A percentile compares a stretch with the other conserved stretches of the same genome.
Evolutionary conservation across 37 sponge, comb jelly and placozoan species (phyloP).

Genomic region (Bolinopsis microptera): DNA sequence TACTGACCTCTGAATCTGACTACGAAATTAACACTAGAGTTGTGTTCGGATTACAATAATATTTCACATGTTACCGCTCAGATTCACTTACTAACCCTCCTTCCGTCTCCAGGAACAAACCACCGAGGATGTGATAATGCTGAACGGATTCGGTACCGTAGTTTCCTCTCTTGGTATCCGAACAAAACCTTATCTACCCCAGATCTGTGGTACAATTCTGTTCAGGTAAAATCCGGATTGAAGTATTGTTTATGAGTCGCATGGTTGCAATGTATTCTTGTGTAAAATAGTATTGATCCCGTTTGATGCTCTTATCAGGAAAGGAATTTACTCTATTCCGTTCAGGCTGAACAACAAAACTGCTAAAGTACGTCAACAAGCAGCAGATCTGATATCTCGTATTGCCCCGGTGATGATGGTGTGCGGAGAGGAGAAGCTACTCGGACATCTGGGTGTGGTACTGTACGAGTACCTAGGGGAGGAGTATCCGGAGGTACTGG

Average conservation of each 20-base stretch:
- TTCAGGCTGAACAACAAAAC: constrained; percentile 96
- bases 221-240: no score
- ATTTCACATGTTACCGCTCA: no score
- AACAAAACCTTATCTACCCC: constrained; percentile 96
- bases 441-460: constrained; percentile 94
- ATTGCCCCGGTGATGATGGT: constrained; percentile 92
- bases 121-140: constrained; percentile 85
- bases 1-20: no score
- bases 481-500: constrained; percentile 98
- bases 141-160: constrained; percentile 96
- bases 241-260: no score
- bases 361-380: constrained; percentile 96
- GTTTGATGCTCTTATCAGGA: no score
- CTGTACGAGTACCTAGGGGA: constrained; percentile 98
- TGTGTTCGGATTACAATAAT: no score
- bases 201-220: constrained; percentile 97
- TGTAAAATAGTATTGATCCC: no score
- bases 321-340: no score
- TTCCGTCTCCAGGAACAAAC: no score
- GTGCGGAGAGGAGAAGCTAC: constrained; percentile 82
- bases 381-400: constrained; percentile 94
- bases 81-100: no score
- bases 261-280: no score
- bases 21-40: no score
- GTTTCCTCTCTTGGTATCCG: constrained; percentile 91